These are phyloP conservation scores for Denticeps clupeoides DNA, from an alignment of 2,797 vertebrate species.

Conservation along the genomic window DNA sequence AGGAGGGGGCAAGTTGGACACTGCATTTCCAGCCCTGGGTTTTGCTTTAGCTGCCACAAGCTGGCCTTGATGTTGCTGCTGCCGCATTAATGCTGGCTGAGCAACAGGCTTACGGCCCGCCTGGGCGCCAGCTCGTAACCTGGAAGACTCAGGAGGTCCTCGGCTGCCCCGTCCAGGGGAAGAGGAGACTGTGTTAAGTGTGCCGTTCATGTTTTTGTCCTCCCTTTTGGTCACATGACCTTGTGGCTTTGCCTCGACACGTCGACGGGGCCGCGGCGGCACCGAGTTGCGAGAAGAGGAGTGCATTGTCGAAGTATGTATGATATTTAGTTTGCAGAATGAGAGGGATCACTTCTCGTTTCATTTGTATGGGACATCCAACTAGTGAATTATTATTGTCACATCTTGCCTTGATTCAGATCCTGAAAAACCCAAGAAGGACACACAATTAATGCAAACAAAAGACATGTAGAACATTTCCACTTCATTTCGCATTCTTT, in stretches of 20 bases:
- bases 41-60: constrained; percentile 47
- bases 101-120: constrained; percentile 35
- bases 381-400: constrained; percentile 34
- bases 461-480: constrained; percentile 7
- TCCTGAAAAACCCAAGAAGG: constrained; percentile 57
- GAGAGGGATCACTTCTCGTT: background rate
- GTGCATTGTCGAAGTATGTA: constrained; percentile 61
- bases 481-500: background rate
- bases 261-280: constrained; percentile 51
- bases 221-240: constrained; percentile 46
- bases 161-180: constrained; percentile 40
- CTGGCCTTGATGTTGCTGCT: constrained; percentile 37
- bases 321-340: background rate
- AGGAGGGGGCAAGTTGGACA: constrained; percentile 23
- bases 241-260: constrained; percentile 44
- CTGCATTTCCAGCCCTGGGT: constrained; percentile 41
- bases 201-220: constrained; percentile 61
- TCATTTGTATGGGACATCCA: constrained; percentile 7
- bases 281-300: constrained; percentile 53
- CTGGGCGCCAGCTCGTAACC: constrained; percentile 43
- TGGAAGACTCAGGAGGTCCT: constrained; percentile 38
- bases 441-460: constrained; percentile 38
- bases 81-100: constrained; percentile 43
- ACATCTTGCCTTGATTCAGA: constrained; percentile 56
- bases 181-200: constrained; percentile 23